phyloP scores from a whole-genome alignment of 2,888 invertebrate species.

The Thymelicus lineola region DNA sequence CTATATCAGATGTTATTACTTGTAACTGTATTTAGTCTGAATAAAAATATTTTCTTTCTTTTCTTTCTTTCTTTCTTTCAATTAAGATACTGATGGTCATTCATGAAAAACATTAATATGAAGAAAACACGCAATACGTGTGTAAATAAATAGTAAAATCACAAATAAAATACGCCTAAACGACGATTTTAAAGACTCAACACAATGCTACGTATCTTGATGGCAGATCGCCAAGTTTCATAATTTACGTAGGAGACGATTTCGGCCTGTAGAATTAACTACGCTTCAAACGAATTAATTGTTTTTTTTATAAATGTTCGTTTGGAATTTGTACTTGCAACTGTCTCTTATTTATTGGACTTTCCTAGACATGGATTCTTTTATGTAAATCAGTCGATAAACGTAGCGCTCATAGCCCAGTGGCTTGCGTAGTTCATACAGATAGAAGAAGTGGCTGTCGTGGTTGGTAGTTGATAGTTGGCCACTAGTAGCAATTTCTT shows the following conservation, averaged over 20 bases:
- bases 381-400: too few species aligned
- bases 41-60: too few species aligned
- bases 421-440: too few species aligned
- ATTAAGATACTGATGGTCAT: neutral
- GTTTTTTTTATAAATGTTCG: conserved; percentile 7
- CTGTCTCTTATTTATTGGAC: neutral
- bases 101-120: neutral
- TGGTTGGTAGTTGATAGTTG: too few species aligned
- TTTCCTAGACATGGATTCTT: neutral
- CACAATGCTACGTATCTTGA: neutral
- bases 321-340: neutral
- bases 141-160: conserved; percentile 4
- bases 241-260: conserved; percentile 21
- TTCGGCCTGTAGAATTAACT: conserved; percentile 19
- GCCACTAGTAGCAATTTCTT: too few species aligned
- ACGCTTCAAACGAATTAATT: conserved; percentile 14
- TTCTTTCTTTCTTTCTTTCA: too few species aligned
- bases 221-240: conserved; percentile 12
- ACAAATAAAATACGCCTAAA: neutral
- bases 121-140: conserved; percentile 1
- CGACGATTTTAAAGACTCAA: conserved; percentile 4
- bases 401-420: too few species aligned
- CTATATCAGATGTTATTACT: too few species aligned
- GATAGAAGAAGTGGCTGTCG: too few species aligned
- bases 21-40: too few species aligned